A percentile compares a stretch with the other conserved stretches of the same genome.
phyloP scores from a whole-genome alignment of 2,888 invertebrate species.

The Ennomos quercinarius region DNA sequence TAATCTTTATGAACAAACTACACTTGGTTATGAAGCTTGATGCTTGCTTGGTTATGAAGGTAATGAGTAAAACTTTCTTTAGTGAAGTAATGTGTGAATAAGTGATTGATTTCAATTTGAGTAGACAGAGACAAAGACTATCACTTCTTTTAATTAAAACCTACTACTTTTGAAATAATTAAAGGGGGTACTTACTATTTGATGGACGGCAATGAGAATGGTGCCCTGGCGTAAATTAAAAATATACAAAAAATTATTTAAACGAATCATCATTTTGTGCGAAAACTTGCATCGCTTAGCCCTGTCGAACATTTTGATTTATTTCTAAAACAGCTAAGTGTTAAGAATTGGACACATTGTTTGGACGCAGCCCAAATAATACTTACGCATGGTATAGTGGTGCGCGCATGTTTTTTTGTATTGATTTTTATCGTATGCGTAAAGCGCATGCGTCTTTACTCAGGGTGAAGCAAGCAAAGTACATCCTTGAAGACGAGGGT shows the following conservation, averaged over 20 bases:
- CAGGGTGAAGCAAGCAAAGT: conserved; percentile 2
- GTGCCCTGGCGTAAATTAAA: conserved; percentile 83
- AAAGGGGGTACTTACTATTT: conserved; percentile 76
- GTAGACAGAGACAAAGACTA: too few relatives aligned
- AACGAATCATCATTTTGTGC: conserved; percentile 76
- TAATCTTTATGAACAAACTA: background rate
- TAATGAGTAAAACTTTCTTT: too few relatives aligned
- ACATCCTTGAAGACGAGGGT: too few relatives aligned
- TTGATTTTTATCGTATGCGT: conserved; percentile 66
- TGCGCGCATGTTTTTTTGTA: conserved; percentile 71
- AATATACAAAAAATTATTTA: conserved; percentile 79
- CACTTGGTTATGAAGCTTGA: too few relatives aligned
- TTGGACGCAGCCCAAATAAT: conserved; percentile 52
- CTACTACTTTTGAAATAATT: background rate
- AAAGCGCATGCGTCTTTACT: conserved; percentile 58
- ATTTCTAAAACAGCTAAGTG: conserved; percentile 49
- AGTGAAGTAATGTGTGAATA: too few relatives aligned
- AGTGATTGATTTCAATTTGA: too few relatives aligned
- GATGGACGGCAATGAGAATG: conserved; percentile 83
- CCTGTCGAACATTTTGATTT: conserved; percentile 68
- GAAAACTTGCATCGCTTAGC: conserved; percentile 74
- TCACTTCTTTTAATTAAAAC: too few relatives aligned
- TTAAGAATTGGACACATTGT: conserved; percentile 64
- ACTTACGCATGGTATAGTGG: conserved; percentile 33
- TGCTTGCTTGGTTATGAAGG: too few relatives aligned